These are phyloP conservation scores for Indicator indicator DNA, from an alignment of 2,113 vertebrate species.

Conservation along the genomic window DNA sequence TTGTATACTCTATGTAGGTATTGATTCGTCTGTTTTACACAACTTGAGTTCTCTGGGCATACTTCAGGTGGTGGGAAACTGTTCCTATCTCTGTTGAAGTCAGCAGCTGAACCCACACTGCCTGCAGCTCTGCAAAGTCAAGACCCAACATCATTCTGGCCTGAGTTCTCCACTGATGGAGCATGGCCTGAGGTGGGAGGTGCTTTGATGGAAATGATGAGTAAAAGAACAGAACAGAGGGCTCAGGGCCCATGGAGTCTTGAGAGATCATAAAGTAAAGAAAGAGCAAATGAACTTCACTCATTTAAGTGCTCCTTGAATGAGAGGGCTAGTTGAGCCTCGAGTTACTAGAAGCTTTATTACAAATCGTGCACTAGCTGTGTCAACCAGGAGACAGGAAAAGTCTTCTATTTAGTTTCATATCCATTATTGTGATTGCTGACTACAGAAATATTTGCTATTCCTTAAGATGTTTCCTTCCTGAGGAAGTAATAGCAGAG, in stretches of 20 bases:
- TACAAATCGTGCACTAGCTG: not conserved
- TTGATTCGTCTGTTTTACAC: not conserved
- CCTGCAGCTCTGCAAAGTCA: not conserved
- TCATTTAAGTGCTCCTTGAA: not conserved
- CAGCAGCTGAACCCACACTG: not conserved
- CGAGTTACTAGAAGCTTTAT: slow-evolving; percentile 44
- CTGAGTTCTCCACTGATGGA: not conserved
- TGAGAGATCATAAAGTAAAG: not conserved
- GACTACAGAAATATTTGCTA: not conserved
- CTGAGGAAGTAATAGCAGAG: not conserved
- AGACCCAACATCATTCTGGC: not conserved
- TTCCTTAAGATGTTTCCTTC: not conserved
- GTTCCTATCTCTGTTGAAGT: not conserved
- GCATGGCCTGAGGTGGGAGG: not conserved
- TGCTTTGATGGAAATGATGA: not conserved
- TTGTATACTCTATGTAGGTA: too few species aligned
- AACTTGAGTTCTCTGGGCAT: not conserved
- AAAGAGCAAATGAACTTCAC: not conserved
- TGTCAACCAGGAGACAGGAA: not conserved
- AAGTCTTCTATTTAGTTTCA: not conserved
- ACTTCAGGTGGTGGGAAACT: not conserved
- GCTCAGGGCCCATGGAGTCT: not conserved
- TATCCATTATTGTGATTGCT: not conserved
- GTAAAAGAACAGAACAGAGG: not conserved
- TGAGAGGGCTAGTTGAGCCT: not conserved